These are phyloP conservation scores for Crossaster papposus DNA, from an alignment of 53 echinoderm and acorn worm species.

Conservation along the genomic window DNA sequence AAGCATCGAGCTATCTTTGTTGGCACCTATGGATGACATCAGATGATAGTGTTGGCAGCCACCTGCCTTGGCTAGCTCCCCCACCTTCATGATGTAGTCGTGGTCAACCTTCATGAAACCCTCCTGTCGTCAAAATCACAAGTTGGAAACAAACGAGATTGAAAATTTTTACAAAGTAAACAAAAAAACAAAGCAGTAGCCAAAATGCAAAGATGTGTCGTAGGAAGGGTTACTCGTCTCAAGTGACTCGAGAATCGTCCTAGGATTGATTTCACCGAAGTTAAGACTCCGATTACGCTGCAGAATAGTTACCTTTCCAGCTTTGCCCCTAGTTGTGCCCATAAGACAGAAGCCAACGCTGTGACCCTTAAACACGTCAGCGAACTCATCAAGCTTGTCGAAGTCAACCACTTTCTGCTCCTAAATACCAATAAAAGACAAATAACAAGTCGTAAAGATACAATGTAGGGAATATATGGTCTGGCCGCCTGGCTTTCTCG, in stretches of 20 bases:
- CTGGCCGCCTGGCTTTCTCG: no score
- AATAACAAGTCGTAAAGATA: neutral
- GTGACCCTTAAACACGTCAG: conserved; percentile 77
- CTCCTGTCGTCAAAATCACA: conserved; percentile 52
- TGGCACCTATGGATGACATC: conserved; percentile 79
- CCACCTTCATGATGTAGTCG: conserved; percentile 87
- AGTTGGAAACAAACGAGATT: neutral
- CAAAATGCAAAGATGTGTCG: no score
- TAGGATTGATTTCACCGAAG: no score
- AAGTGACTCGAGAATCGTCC: no score
- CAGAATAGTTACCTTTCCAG: conserved; percentile 71
- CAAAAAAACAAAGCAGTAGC: no score
- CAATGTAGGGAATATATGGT: no score
- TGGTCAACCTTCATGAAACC: conserved; percentile 86
- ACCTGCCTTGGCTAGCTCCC: conserved; percentile 80
- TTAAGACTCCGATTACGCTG: no score
- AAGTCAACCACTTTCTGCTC: conserved; percentile 90
- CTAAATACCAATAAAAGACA: conserved; percentile 31
- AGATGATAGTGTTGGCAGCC: conserved; percentile 86
- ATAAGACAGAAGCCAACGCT: conserved; percentile 82
- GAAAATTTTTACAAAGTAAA: neutral
- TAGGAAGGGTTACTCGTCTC: no score
- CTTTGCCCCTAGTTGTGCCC: conserved; percentile 83
- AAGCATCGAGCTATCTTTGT: conserved; percentile 73
- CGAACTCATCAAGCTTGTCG: conserved; percentile 84